These are phyloP conservation scores for Encarsia formosa DNA, from an alignment of 2,888 invertebrate species.

Conservation along the genomic window DNA sequence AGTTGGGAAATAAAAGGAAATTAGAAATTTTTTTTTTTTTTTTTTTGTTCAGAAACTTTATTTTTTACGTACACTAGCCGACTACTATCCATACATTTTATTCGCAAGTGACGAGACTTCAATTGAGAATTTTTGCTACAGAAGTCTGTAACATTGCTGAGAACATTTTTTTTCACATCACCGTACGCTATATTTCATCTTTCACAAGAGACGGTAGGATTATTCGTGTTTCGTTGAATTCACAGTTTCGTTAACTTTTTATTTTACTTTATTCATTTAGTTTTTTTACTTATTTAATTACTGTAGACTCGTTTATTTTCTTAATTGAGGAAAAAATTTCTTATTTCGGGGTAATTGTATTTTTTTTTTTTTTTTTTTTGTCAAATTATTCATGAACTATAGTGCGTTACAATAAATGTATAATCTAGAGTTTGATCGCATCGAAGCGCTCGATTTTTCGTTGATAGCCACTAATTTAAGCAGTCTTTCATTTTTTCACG, in stretches of 20 bases:
- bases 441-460: slow-evolving; percentile 42
- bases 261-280: slow-evolving; percentile 27
- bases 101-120: slow-evolving; percentile 37
- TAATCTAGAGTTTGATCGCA: slow-evolving; percentile 41
- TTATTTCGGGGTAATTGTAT: slow-evolving; percentile 9
- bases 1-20: too few relatives aligned
- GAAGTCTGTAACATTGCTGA: slow-evolving; percentile 32
- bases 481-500: slow-evolving; percentile 19
- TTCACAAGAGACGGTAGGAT: slow-evolving; percentile 28
- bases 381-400: slow-evolving; percentile 40
- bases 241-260: slow-evolving; percentile 28
- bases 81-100: slow-evolving; percentile 47
- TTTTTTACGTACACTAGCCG: slow-evolving; percentile 51
- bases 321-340: slow-evolving; percentile 31
- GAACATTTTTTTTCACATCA: slow-evolving; percentile 37
- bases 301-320: slow-evolving; percentile 20
- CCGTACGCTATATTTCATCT: slow-evolving; percentile 35
- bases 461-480: slow-evolving; percentile 23
- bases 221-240: slow-evolving; percentile 20
- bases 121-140: slow-evolving; percentile 16
- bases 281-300: slow-evolving; percentile 1
- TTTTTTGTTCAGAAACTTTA: slow-evolving; percentile 51
- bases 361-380: slow-evolving; percentile 28
- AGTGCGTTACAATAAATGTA: slow-evolving; percentile 46
- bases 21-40: too few relatives aligned